Evolutionary conservation across 2,888 invertebrate genomes (phyloP).

Genomic region (Amphipyra berbera): DNA sequence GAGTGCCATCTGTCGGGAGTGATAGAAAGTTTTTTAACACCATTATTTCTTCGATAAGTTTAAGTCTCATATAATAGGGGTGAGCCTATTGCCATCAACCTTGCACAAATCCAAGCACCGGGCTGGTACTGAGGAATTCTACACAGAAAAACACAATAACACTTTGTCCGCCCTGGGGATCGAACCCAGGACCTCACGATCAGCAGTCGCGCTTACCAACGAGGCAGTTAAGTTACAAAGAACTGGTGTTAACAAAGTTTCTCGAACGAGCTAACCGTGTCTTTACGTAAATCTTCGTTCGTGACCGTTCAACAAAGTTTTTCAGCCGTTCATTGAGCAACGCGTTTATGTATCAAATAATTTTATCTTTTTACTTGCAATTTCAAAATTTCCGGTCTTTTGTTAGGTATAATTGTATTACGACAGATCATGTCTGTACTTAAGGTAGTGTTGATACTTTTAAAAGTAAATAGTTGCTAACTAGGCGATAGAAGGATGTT

Average conservation of each 20-base stretch:
- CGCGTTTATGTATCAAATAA: conserved; percentile 29
- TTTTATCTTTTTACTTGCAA: conserved; percentile 34
- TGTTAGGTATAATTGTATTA: conserved; percentile 27
- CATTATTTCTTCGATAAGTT: too few relatives aligned
- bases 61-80: too few relatives aligned
- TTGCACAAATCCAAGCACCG: too few relatives aligned
- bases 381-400: conserved; percentile 57
- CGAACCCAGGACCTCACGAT: too few relatives aligned
- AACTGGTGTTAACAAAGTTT: conserved; percentile 1
- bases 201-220: too few relatives aligned
- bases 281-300: conserved; percentile 57
- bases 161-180: too few relatives aligned
- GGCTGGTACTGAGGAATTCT: too few relatives aligned
- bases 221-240: background rate
- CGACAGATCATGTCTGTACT: background rate
- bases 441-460: background rate
- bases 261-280: conserved; percentile 7
- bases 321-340: conserved; percentile 51
- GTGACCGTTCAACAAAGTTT: conserved; percentile 50
- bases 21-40: too few relatives aligned
- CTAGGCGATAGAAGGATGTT: too few relatives aligned
- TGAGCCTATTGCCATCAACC: too few relatives aligned
- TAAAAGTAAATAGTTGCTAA: conserved; percentile 11
- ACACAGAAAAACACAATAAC: too few relatives aligned
- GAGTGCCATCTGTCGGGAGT: too few relatives aligned